Evolutionary conservation across 2,113 vertebrate species (phyloP).

Genomic region (Corapipo altera): DNA sequence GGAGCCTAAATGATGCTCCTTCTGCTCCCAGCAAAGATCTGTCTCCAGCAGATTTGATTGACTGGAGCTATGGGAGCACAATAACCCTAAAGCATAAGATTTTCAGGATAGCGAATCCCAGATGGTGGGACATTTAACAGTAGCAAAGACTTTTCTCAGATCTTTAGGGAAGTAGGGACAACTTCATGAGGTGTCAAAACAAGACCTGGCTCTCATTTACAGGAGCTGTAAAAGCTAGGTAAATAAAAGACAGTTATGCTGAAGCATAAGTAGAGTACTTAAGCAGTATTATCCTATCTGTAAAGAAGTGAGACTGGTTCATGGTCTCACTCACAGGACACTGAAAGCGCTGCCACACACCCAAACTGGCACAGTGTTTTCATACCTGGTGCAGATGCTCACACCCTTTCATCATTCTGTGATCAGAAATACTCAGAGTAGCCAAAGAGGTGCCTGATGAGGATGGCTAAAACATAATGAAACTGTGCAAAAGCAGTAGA

Average conservation of each 20-base stretch:
- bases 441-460: not conserved
- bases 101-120: not conserved
- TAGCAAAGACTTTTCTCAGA: not conserved
- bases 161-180: not conserved
- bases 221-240: not conserved
- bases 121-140: not conserved
- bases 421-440: not conserved
- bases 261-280: not conserved
- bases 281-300: not conserved
- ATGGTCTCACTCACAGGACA: not conserved
- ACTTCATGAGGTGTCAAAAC: conserved; percentile 31
- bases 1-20: not conserved
- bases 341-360: not conserved
- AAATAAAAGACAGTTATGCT: not conserved
- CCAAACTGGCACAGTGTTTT: not conserved
- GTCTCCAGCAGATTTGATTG: not conserved
- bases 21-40: not conserved
- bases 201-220: not conserved
- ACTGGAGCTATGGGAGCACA: not conserved
- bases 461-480: not conserved
- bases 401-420: not conserved
- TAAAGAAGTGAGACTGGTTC: not conserved
- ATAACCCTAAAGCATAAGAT: not conserved
- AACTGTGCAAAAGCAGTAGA: not conserved
- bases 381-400: not conserved